phyloP scores from a whole-genome alignment of 1,140 invertebrate species.

The Linepithema humile region DNA sequence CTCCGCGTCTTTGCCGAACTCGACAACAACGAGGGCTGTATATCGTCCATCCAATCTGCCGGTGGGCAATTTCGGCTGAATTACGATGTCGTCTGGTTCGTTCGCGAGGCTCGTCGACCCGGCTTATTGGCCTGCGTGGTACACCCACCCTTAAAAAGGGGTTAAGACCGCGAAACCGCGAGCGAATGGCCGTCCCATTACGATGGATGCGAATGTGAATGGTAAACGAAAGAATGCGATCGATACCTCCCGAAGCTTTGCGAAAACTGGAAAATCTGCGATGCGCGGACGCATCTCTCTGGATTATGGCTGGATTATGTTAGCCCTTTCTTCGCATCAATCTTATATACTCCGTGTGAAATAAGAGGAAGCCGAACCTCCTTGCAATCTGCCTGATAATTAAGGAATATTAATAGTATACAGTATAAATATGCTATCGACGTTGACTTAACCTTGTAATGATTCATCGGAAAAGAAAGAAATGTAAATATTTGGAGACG shows the following conservation, averaged over 20 bases:
- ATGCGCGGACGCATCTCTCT: background rate
- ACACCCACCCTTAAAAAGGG: slow-evolving; percentile 77
- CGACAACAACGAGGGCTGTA: slow-evolving; percentile 77
- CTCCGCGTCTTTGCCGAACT: slow-evolving; percentile 74
- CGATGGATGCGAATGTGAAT: slow-evolving; percentile 7
- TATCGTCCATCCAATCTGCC: slow-evolving; percentile 84
- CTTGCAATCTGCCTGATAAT: background rate
- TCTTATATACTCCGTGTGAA: background rate
- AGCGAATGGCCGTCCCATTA: background rate
- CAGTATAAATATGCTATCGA: background rate
- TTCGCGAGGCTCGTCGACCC: slow-evolving; percentile 75
- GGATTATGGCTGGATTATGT: background rate
- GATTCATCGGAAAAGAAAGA: background rate
- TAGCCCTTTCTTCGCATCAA: background rate
- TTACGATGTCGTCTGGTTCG: slow-evolving; percentile 83
- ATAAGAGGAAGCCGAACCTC: background rate
- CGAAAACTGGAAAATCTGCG: background rate
- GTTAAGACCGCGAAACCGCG: slow-evolving; percentile 75
- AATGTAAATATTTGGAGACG: no score
- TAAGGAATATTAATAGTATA: background rate
- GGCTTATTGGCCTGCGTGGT: slow-evolving; percentile 74
- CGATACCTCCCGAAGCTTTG: background rate
- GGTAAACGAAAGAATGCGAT: background rate
- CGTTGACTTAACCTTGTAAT: background rate
- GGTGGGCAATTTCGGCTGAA: slow-evolving; percentile 83